These are phyloP conservation scores for Serrognathus titanus DNA, from an alignment of 2,888 invertebrate species.

Conservation along the genomic window DNA sequence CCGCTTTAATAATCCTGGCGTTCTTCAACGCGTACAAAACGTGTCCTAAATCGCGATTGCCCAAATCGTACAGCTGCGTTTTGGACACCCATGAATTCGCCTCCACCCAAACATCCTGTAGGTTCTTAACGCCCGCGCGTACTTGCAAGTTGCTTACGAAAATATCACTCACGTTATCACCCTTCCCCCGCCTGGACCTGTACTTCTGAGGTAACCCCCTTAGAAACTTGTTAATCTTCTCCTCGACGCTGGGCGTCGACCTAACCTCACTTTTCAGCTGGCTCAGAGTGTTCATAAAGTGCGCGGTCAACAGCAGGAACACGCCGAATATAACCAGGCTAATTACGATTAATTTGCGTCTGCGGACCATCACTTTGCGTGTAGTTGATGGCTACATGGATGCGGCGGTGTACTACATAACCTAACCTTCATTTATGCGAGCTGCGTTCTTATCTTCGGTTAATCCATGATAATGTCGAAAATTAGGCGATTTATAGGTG, in stretches of 20 bases:
- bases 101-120: slow-evolving; percentile 39
- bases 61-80: slow-evolving; percentile 42
- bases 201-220: slow-evolving; percentile 10
- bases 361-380: slow-evolving; percentile 32
- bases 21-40: slow-evolving; percentile 64
- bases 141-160: slow-evolving; percentile 30
- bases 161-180: slow-evolving; percentile 24
- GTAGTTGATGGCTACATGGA: background rate
- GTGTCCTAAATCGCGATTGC: slow-evolving; percentile 53
- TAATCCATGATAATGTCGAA: slow-evolving; percentile 41
- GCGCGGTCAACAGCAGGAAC: slow-evolving; percentile 35
- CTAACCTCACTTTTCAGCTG: slow-evolving; percentile 31
- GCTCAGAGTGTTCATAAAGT: slow-evolving; percentile 32
- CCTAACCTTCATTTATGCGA: too few relatives aligned
- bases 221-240: slow-evolving; percentile 19
- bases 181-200: slow-evolving; percentile 4
- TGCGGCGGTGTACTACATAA: too few relatives aligned
- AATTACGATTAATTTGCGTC: slow-evolving; percentile 31
- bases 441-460: background rate
- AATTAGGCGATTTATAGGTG: slow-evolving; percentile 51
- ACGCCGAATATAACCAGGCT: slow-evolving; percentile 28
- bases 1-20: slow-evolving; percentile 67
- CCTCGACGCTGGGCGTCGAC: slow-evolving; percentile 22
- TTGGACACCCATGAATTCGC: slow-evolving; percentile 46
- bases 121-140: slow-evolving; percentile 9